These are phyloP conservation scores for Andrena marginata DNA, from an alignment of 2,888 invertebrate species.

Conservation along the genomic window DNA sequence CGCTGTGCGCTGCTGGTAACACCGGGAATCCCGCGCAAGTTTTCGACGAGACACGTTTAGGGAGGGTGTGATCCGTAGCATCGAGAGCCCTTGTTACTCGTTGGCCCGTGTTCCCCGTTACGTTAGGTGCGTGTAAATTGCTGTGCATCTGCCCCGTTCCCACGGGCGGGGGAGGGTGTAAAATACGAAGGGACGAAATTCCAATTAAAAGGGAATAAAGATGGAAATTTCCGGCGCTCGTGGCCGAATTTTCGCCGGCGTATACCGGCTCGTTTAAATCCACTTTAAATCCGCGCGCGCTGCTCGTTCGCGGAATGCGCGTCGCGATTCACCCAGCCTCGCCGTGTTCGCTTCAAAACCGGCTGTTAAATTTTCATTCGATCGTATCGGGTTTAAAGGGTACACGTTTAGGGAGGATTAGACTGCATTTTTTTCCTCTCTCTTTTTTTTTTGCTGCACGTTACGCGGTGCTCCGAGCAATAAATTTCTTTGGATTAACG, in stretches of 20 bases:
- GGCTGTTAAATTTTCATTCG: constrained; percentile 36
- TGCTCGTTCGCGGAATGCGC: not conserved
- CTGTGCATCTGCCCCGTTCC: constrained; percentile 34
- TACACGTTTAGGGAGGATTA: constrained; percentile 30
- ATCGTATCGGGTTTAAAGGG: constrained; percentile 3
- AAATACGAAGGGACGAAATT: constrained; percentile 17
- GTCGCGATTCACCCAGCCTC: not conserved
- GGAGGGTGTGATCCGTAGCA: not conserved
- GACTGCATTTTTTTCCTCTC: not conserved
- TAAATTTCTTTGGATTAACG: constrained; percentile 15
- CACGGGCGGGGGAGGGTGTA: constrained; percentile 1
- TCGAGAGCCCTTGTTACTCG: constrained; percentile 22
- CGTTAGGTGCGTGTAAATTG: constrained; percentile 39
- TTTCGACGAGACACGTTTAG: constrained; percentile 37
- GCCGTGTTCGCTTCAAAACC: constrained; percentile 16
- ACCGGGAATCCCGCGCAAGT: constrained; percentile 3
- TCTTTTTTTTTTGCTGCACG: not conserved
- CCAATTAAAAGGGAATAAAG: constrained; percentile 51
- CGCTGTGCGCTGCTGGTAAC: constrained; percentile 1
- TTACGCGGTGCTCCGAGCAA: not conserved
- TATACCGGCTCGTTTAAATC: constrained; percentile 19
- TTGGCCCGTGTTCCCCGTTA: constrained; percentile 20
- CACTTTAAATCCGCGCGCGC: constrained; percentile 25
- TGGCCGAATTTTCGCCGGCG: not conserved
- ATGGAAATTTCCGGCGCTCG: constrained; percentile 21